Conservation (phyloP, 2,888 invertebrate species). For the Lepidocyrtoides sp. region DNA sequence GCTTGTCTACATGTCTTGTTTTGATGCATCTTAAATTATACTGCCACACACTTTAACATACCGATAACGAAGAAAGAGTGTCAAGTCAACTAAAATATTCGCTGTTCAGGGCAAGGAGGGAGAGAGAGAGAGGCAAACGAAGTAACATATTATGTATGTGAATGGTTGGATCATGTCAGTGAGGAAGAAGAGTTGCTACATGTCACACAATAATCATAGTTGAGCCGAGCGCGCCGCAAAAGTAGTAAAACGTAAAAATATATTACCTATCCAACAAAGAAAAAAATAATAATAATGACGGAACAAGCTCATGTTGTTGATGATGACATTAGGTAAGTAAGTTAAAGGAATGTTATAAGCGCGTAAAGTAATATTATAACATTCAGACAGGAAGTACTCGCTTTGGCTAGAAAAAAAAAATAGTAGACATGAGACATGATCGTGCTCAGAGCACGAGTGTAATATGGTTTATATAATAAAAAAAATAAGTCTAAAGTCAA, state of each 20-base stretch:
- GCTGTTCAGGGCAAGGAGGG: background rate
- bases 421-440: background rate
- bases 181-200: too few species aligned
- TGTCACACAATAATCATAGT: constrained; percentile 5
- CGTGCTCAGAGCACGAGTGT: background rate
- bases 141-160: too few species aligned
- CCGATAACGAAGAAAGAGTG: background rate
- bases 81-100: constrained; percentile 18
- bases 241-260: constrained; percentile 32
- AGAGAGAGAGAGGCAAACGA: background rate
- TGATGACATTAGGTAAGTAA: background rate
- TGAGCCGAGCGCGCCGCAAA: constrained; percentile 23
- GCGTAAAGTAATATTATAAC: background rate
- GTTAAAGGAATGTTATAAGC: background rate
- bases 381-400: constrained; percentile 2
- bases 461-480: background rate
- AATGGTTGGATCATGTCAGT: background rate
- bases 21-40: background rate
- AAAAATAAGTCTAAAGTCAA: background rate
- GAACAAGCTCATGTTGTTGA: background rate
- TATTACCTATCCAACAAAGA: constrained; percentile 11
- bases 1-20: constrained; percentile 6
- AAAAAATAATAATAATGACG: background rate
- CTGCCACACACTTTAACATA: background rate
- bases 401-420: background rate